phyloP scores from a whole-genome alignment of 2,888 invertebrate genomes.

The Eledona agricola region DNA sequence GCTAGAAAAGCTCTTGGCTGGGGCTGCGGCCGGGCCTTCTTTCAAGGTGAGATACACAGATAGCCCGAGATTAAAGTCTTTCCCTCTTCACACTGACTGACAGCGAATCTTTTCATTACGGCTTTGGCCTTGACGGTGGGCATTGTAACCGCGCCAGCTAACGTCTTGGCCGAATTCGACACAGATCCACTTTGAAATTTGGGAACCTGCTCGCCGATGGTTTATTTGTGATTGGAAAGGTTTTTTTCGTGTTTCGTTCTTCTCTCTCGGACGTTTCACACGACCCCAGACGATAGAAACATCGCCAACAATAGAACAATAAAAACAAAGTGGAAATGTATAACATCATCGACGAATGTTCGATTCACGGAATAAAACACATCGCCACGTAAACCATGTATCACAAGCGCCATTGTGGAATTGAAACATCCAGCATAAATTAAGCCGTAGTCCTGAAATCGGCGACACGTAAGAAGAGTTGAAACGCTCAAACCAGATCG shows the following conservation, averaged over 20 bases:
- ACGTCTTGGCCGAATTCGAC: constrained; percentile 46
- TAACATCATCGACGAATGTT: constrained; percentile 35
- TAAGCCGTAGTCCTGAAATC: no score
- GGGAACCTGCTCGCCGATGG: constrained; percentile 30
- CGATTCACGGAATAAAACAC: constrained; percentile 37
- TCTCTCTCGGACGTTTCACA: constrained; percentile 18
- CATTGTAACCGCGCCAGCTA: constrained; percentile 45
- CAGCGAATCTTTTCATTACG: constrained; percentile 53
- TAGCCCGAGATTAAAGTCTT: constrained; percentile 50
- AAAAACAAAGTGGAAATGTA: constrained; percentile 37
- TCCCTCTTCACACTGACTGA: constrained; percentile 52
- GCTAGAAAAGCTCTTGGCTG: constrained; percentile 19
- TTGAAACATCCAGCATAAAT: constrained; percentile 29
- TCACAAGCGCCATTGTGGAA: constrained; percentile 27
- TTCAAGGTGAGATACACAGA: constrained; percentile 47
- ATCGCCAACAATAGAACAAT: constrained; percentile 38
- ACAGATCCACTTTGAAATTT: constrained; percentile 46
- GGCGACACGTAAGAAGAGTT: no score
- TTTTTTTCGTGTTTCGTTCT: constrained; percentile 12
- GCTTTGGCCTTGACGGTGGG: constrained; percentile 44
- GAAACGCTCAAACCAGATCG: no score
- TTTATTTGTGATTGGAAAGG: constrained; percentile 33
- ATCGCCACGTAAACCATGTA: constrained; percentile 32
- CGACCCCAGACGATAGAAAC: constrained; percentile 30
- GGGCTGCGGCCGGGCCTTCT: constrained; percentile 24